Evolutionary conservation across 2,888 invertebrate species (phyloP).

Genomic region (Atrina japonica): DNA sequence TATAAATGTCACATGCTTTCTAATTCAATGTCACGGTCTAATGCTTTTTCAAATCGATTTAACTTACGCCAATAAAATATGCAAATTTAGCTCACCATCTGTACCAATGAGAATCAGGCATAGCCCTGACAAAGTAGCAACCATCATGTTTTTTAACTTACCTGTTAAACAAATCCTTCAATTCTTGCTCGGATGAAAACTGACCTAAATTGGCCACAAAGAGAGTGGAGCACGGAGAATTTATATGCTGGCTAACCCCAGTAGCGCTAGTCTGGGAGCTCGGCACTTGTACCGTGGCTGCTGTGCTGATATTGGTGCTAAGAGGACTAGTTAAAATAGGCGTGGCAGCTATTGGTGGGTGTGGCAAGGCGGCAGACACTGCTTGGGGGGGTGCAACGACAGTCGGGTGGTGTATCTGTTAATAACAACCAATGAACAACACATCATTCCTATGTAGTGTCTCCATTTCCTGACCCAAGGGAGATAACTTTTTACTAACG

Average conservation of each 20-base stretch:
- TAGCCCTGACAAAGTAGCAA: too few species aligned
- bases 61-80: too few species aligned
- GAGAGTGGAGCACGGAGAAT: constrained; percentile 94
- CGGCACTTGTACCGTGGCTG: constrained; percentile 32
- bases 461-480: too few species aligned
- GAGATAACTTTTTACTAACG: too few species aligned
- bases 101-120: too few species aligned
- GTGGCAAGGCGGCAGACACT: constrained; percentile 65
- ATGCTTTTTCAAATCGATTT: too few species aligned
- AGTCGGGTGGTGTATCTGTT: constrained; percentile 66
- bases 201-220: constrained; percentile 99
- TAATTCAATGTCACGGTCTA: too few species aligned
- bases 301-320: constrained; percentile 75
- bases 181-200: constrained; percentile 98
- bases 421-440: constrained; percentile 32
- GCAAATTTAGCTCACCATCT: too few species aligned
- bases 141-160: constrained; percentile 81
- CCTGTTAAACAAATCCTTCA: constrained; percentile 99
- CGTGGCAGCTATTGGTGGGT: constrained; percentile 86
- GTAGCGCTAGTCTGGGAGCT: constrained; percentile 19
- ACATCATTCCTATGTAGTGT: constrained; percentile 1
- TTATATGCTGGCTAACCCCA: constrained; percentile 83
- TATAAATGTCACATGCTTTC: too few species aligned
- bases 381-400: constrained; percentile 66
- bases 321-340: constrained; percentile 94